Conservation (phyloP, 2,888 invertebrate genomes). For the Cacoxenus indagator region DNA sequence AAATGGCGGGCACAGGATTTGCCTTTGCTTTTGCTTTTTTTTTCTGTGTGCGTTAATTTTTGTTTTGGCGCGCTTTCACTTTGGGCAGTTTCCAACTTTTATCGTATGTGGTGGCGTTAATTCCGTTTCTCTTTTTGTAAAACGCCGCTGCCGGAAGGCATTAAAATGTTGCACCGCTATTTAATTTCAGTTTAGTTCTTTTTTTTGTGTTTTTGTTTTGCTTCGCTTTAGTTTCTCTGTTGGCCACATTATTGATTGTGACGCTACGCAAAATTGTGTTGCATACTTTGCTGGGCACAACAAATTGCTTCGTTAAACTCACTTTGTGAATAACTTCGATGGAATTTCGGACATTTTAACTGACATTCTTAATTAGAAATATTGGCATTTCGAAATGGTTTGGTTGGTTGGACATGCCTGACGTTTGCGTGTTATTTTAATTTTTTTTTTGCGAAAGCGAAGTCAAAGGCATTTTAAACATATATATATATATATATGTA, state of each 20-base stretch:
- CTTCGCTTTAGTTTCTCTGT: neutral
- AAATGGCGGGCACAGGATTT: no score
- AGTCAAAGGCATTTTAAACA: neutral
- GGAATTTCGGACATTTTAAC: no score
- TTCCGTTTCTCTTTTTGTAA: neutral
- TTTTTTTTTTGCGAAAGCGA: neutral
- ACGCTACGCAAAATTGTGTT: no score
- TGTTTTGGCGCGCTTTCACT: neutral
- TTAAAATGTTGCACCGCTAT: no score
- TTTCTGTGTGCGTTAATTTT: neutral
- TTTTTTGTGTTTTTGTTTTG: neutral
- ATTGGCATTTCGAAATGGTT: no score
- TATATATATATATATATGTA: neutral
- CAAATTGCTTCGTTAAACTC: no score
- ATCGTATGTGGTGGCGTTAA: neutral
- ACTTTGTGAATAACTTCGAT: no score
- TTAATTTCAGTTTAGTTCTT: no score
- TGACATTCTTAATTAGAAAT: no score
- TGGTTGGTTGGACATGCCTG: no score
- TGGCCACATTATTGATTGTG: neutral
- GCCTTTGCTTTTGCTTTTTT: conserved; percentile 17
- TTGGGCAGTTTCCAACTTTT: neutral
- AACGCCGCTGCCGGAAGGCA: no score
- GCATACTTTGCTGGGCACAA: neutral
- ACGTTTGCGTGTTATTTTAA: neutral